Evolutionary conservation across 2,113 vertebrate genomes (phyloP).

Genomic region (Helogale parvula): DNA sequence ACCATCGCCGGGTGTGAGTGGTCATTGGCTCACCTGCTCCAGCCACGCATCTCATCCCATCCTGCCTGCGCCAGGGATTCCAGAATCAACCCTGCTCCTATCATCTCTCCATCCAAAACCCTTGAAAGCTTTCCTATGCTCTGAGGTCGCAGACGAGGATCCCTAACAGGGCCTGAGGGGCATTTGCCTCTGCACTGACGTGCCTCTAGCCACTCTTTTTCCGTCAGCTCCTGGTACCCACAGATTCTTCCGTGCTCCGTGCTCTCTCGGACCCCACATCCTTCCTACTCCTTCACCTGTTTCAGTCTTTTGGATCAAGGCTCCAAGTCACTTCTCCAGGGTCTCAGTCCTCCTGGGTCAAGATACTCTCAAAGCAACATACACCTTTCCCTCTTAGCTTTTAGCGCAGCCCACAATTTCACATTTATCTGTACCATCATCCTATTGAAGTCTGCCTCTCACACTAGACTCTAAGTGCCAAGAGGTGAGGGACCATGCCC

Average conservation of each 20-base stretch:
- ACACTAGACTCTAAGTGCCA: background rate
- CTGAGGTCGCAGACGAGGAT: background rate
- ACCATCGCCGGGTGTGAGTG: background rate
- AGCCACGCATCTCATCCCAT: background rate
- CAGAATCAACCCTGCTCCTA: background rate
- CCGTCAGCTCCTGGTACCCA: background rate
- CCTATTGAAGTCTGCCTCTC: background rate
- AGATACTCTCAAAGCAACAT: background rate
- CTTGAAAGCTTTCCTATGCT: background rate
- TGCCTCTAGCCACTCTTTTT: accelerated
- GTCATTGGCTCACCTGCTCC: background rate
- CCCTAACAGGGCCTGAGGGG: too few relatives aligned
- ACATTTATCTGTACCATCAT: background rate
- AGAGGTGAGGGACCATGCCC: background rate
- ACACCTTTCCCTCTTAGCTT: background rate
- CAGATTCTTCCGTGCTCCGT: background rate
- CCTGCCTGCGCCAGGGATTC: background rate
- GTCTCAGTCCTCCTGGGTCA: background rate
- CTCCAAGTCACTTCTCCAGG: background rate
- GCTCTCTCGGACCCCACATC: background rate
- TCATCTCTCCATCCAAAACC: too few relatives aligned
- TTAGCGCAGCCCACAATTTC: background rate
- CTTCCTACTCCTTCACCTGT: background rate
- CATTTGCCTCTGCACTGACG: background rate
- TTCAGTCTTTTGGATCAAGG: background rate